Percentiles rank a stretch among this genome's conserved stretches.
Conservation (phyloP, 2,797 vertebrate species). For the Lateolabrax maculatus region DNA sequence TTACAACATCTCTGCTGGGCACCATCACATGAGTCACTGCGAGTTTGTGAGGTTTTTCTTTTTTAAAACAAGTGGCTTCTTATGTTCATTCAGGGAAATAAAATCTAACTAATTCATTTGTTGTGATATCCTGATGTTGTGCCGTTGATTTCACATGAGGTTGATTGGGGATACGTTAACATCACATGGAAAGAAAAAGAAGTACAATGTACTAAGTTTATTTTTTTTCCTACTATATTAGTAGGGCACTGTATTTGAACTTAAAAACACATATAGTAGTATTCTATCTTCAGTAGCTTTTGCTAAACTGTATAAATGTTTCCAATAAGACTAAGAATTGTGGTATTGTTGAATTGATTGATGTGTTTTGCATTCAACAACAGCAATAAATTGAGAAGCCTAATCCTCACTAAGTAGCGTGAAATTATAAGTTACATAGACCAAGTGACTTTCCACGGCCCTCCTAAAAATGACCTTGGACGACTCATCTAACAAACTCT, state of each 20-base stretch:
- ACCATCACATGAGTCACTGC: conserved; percentile 35
- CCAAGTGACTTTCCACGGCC: conserved; percentile 2
- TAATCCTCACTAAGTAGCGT: background rate
- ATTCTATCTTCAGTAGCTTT: background rate
- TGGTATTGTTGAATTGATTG: no score
- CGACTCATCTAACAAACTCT: conserved; percentile 54
- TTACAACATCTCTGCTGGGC: conserved; percentile 55
- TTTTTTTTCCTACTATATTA: background rate
- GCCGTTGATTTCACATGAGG: conserved; percentile 22
- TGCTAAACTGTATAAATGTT: background rate
- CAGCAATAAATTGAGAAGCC: background rate
- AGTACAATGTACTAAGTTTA: background rate
- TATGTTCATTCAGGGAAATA: conserved; percentile 54
- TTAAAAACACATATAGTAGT: background rate
- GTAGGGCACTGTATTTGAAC: background rate
- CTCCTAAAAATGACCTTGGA: conserved; percentile 46
- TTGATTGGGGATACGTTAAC: conserved; percentile 10
- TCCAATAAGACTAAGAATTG: background rate
- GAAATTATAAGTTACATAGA: conserved; percentile 2
- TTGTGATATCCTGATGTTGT: conserved; percentile 24
- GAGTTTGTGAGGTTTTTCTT: conserved; percentile 10
- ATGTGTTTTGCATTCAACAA: conserved; percentile 3
- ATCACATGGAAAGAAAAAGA: background rate
- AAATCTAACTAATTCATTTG: conserved; percentile 41
- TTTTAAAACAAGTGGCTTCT: conserved; percentile 17